Evolutionary conservation across 2,888 invertebrate genomes (phyloP).

Genomic region (Pyrgus malvae): DNA sequence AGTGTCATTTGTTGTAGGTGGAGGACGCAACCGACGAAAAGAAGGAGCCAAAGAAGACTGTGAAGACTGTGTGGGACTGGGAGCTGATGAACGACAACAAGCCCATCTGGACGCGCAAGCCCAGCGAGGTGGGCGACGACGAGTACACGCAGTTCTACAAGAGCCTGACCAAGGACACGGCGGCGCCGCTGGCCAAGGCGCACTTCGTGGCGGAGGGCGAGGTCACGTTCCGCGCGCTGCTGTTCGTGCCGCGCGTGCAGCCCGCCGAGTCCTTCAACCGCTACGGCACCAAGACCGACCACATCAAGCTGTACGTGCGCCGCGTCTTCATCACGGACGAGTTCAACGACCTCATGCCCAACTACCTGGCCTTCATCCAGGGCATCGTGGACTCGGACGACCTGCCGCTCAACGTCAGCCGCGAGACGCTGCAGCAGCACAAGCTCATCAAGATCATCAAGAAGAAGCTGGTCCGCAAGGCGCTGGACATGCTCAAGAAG

Average conservation of each 20-base stretch:
- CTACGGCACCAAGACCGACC: constrained; percentile 96
- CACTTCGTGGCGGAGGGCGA: constrained; percentile 99
- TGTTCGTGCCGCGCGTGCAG: constrained; percentile 95
- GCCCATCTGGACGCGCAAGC: constrained; percentile 99
- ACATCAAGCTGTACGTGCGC: constrained; percentile 98
- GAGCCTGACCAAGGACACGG: constrained; percentile 93
- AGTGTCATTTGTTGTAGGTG: constrained; percentile 69
- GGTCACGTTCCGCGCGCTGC: constrained; percentile 98
- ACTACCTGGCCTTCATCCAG: constrained; percentile 95
- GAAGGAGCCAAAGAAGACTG: constrained; percentile 91
- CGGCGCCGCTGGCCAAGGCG: constrained; percentile 89
- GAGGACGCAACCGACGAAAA: constrained; percentile 85
- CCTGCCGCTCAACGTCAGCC: constrained; percentile 97
- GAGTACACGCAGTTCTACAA: constrained; percentile 99
- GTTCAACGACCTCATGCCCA: constrained; percentile 99
- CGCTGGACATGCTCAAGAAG: constrained; percentile 98
- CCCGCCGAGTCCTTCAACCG: constrained; percentile 97
- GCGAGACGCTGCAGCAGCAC: constrained; percentile 99
- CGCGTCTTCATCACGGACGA: constrained; percentile 99
- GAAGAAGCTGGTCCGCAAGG: constrained; percentile 98
- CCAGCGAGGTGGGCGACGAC: constrained; percentile 88
- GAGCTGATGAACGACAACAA: constrained; percentile 97
- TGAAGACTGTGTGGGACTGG: constrained; percentile 99
- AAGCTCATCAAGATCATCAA: constrained; percentile 99
- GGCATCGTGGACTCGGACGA: constrained; percentile 99